Evolutionary conservation across 2,888 invertebrate genomes (phyloP), one percentile per base, ranked within the genome.

Genomic region (Drosophila mercatorum): DNA sequence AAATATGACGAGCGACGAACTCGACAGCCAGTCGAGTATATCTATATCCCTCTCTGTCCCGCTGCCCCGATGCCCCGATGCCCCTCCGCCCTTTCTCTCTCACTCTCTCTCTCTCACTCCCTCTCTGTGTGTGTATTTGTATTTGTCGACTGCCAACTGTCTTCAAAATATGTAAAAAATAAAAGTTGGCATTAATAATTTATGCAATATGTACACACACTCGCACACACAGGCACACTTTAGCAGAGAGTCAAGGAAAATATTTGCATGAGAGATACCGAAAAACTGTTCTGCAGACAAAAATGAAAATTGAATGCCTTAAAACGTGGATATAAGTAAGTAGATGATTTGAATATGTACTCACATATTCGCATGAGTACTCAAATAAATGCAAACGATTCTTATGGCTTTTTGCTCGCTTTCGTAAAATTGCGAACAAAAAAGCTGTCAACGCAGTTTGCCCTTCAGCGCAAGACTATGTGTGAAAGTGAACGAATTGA

Each of bases 111-210:
- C 31, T 22, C 22, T 22, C 17, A 12, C 12, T 7, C 26, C 43
- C 26, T 44, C 14, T 46, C 28, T 28, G 28, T 28, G 28, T n/a
- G 26, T 36, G 44, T 72, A 62, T 63, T 62, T 73, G 57, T 80
- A 59, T 85, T 80, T 85, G 86, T 71, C 75, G 81, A 85, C 81
- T 85, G 83, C 71, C 80, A 83, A 85, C 88, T 85, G 88, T 85
- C 85, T 85, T 88, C 86, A 78, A 88, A 85, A 85, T 85, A 85
- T 88, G 83, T 83, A 83, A 85, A 85, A 88, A 87, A 83, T 87
- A 85, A 88, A 84, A 88, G 83, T 85, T 88, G 85, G 85, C 75
- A 85, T 85, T 83, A 77, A 85, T 85, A 85, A 88, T 85, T 88
- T 88, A 85, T 85, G 84, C 84, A 88, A 85, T 84, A 84, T 84